Conservation (phyloP, 2,113 vertebrate genomes). For the Saccopteryx leptura region DNA sequence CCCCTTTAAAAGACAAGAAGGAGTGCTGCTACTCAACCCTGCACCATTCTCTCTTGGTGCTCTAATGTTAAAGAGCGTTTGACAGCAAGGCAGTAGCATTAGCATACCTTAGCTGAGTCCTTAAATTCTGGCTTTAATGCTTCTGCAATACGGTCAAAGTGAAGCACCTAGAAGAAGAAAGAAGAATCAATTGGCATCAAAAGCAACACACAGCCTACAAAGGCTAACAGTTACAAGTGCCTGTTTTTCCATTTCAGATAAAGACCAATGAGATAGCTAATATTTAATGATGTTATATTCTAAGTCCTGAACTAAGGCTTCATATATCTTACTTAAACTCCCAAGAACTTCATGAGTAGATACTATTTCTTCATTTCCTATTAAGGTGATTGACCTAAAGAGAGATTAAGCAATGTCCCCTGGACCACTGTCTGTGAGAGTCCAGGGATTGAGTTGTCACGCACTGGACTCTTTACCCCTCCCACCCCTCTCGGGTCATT, state of each 20-base stretch:
- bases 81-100: not conserved
- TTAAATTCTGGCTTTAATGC: constrained; percentile 27
- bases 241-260: not conserved
- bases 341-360: not conserved
- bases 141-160: constrained; percentile 75
- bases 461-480: rapidly evolving
- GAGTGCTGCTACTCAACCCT: rapidly evolving
- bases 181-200: not conserved
- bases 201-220: not conserved
- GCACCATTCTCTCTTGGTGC: not conserved
- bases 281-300: not conserved
- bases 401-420: not conserved
- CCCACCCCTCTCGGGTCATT: no score
- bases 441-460: not conserved
- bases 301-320: not conserved
- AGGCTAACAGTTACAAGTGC: not conserved
- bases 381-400: not conserved
- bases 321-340: not conserved
- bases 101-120: constrained; percentile 71
- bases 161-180: constrained; percentile 85
- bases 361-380: not conserved
- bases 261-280: not conserved
- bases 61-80: not conserved
- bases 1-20: not conserved
- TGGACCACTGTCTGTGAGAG: not conserved